Evolutionary conservation across 1,140 invertebrate genomes (phyloP), one percentile per base, ranked within the genome.

Genomic region (Procambarus virginalis): DNA sequence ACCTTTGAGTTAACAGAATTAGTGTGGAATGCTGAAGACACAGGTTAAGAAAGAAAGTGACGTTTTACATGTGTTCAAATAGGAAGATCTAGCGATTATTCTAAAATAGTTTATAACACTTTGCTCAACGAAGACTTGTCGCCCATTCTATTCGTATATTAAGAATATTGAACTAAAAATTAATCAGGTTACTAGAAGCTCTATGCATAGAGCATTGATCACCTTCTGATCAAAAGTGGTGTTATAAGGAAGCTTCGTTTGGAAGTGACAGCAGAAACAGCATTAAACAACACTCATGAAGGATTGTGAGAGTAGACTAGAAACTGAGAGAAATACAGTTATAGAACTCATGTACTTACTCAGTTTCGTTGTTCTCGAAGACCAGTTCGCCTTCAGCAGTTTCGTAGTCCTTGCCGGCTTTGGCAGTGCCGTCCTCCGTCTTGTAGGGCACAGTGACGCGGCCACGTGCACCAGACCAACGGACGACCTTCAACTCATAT

Each of bases 281-380:
- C 34, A 34, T 34, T 34, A 34, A 34, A 34, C 34, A 34, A 34
- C 34, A 34, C 34, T 34, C 34, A 99, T 99, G 12, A 97, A 93
- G 93, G 99, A 99, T 0, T 99, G 99, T 0, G 99, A 94, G 17
- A 98, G 93, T 8, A 34, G 34, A 34, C 34, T 8, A 55, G 51
- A 55, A 55, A 12, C 12, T 55, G 51, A 9, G 51, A 55, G 51
- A 9, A 55, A 55, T 9, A 55, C 8, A 34, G 34, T 34, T 17
- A 98, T 93, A 9, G 10, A 5, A 46, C 20, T 64, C 12, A 45
- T 4, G 0, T 93, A 97, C 97, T 98, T 94, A 99, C 98, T 98
- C 98, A 93, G 97, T 97, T 95, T 99, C 97, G 95, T 99, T 99
- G 95, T 99, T 98, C 93, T 99, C 97, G 94, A 99, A 99, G 84